A percentile compares a stretch with the other conserved stretches of the same genome.
Conservation (phyloP, 2,113 vertebrate species). For the Forbesichthys papilliferus region DNA sequence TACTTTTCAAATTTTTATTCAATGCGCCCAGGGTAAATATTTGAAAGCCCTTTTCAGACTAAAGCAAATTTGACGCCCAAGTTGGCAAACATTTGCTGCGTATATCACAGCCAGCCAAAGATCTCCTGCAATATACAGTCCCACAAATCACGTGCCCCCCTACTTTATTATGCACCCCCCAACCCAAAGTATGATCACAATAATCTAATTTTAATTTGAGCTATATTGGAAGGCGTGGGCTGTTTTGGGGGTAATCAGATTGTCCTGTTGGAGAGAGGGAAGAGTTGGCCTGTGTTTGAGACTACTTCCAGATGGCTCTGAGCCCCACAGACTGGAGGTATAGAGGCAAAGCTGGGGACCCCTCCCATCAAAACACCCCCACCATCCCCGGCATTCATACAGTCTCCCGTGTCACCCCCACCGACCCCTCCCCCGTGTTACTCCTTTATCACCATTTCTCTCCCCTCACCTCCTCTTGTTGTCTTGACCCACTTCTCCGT, state of each 20-base stretch:
- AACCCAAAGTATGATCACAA: constrained; percentile 65
- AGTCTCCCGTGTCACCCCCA: not conserved
- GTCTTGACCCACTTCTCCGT: not conserved
- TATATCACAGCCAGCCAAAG: constrained; percentile 38
- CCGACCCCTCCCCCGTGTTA: not conserved
- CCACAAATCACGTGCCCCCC: constrained; percentile 39
- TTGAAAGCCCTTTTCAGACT: constrained; percentile 53
- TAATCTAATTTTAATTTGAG: constrained; percentile 76
- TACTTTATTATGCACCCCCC: constrained; percentile 56
- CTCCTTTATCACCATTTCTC: constrained; percentile 10
- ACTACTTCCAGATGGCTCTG: constrained; percentile 89
- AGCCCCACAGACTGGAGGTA: constrained; percentile 76
- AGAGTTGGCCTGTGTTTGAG: constrained; percentile 77
- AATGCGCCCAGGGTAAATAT: constrained; percentile 56
- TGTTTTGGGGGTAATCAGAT: constrained; percentile 66
- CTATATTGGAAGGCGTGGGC: constrained; percentile 48
- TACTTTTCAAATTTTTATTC: constrained; percentile 58
- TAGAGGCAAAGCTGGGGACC: constrained; percentile 69
- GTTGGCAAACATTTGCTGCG: constrained; percentile 64
- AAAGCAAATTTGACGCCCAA: constrained; percentile 58
- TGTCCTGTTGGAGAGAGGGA: constrained; percentile 63
- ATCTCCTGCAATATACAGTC: constrained; percentile 43
- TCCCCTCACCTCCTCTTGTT: constrained; percentile 8
- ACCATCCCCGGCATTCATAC: constrained; percentile 21
- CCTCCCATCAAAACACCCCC: constrained; percentile 66